Evolutionary conservation across 92 coral and sea anemone genomes (phyloP).

Genomic region (Porites evermanni): DNA sequence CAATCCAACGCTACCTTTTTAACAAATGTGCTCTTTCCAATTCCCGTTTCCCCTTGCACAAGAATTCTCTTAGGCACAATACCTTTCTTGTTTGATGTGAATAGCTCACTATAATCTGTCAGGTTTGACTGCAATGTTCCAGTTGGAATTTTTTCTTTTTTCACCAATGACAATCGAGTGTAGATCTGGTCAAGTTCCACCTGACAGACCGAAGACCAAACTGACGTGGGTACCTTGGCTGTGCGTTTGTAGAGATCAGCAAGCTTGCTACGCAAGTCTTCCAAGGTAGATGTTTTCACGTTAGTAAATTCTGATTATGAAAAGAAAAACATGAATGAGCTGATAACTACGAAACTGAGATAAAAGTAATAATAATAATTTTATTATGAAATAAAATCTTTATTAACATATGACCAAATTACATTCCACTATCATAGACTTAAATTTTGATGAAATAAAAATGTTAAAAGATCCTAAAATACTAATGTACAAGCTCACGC

Average conservation of each 20-base stretch:
- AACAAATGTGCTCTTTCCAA: constrained; percentile 32
- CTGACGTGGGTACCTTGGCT: background rate
- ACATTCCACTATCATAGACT: too few species aligned
- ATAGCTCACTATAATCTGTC: constrained; percentile 1
- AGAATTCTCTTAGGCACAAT: constrained; percentile 1
- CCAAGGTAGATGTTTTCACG: background rate
- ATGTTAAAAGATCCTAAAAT: too few species aligned
- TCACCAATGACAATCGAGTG: constrained; percentile 2
- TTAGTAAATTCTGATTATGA: background rate
- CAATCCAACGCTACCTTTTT: constrained; percentile 27
- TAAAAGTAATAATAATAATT: too few species aligned
- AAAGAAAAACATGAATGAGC: background rate
- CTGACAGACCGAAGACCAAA: background rate
- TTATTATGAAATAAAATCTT: too few species aligned
- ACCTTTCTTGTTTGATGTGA: background rate
- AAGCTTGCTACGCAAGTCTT: background rate
- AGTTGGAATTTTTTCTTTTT: background rate
- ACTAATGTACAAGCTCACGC: too few species aligned
- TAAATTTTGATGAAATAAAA: too few species aligned
- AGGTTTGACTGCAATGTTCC: background rate
- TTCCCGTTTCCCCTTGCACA: constrained; percentile 27
- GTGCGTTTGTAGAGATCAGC: background rate
- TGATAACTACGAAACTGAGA: background rate
- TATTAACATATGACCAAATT: too few species aligned
- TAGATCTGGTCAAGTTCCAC: background rate